These are phyloP conservation scores for Orchestia grillus DNA, from an alignment of 1,140 invertebrate species.

Conservation along the genomic window DNA sequence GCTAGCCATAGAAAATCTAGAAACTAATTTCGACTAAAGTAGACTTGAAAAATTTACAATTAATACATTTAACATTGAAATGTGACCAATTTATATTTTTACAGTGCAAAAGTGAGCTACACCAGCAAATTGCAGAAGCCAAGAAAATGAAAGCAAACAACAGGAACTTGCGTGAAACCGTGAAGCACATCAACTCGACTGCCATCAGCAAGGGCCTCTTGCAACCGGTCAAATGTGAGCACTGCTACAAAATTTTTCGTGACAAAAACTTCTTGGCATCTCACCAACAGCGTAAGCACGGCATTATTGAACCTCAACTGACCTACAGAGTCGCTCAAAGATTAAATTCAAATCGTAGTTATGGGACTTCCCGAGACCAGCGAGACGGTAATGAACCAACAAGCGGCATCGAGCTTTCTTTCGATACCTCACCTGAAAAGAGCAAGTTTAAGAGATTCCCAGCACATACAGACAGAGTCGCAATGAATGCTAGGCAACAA, in stretches of 20 bases:
- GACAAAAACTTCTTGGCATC: slow-evolving; percentile 45
- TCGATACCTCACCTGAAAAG: not conserved
- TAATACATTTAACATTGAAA: not conserved
- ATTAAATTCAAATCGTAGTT: not conserved
- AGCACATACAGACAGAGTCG: not conserved
- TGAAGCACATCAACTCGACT: slow-evolving; percentile 42
- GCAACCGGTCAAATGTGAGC: slow-evolving; percentile 15
- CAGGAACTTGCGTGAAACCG: slow-evolving; percentile 36
- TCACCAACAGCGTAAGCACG: slow-evolving; percentile 46
- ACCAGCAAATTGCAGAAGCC: slow-evolving; percentile 42
- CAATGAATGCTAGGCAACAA: not conserved
- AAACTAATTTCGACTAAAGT: too few relatives aligned
- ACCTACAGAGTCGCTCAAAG: not conserved
- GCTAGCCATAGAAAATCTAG: too few relatives aligned
- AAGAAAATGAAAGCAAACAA: slow-evolving; percentile 55
- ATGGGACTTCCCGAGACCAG: not conserved
- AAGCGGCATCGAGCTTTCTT: not conserved
- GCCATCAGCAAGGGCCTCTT: slow-evolving; percentile 13
- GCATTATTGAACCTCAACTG: not conserved
- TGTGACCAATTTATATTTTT: not conserved
- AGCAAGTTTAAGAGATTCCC: not conserved
- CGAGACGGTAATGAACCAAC: not conserved
- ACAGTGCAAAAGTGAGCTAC: slow-evolving; percentile 40
- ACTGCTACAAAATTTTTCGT: slow-evolving; percentile 51
- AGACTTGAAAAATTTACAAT: not conserved